phyloP scores from a whole-genome alignment of 2,797 vertebrate species.

The Spondyliosoma cantharus region DNA sequence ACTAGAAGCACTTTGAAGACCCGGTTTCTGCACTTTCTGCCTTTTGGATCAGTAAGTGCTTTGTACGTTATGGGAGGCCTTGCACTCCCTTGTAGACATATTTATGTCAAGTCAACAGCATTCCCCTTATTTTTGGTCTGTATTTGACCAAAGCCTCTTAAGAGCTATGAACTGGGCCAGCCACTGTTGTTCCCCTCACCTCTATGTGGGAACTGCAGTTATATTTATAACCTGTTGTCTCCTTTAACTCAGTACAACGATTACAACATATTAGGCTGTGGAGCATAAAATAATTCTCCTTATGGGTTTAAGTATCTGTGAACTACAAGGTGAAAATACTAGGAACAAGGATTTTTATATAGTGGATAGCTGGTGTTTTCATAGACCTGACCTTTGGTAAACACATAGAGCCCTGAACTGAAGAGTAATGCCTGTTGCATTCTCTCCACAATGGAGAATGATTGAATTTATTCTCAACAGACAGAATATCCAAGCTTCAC shows the following conservation, averaged over 20 bases:
- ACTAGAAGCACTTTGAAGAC: conserved; percentile 41
- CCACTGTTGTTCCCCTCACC: conserved; percentile 29
- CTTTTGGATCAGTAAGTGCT: conserved; percentile 45
- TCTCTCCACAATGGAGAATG: background rate
- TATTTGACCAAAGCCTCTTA: conserved; percentile 44
- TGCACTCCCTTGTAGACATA: conserved; percentile 41
- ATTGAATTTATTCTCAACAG: conserved; percentile 20
- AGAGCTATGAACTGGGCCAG: conserved; percentile 35
- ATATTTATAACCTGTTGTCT: conserved; percentile 27
- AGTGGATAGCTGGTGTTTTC: conserved; percentile 9
- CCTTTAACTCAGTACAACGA: conserved; percentile 26
- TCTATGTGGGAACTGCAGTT: conserved; percentile 29
- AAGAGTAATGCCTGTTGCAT: background rate
- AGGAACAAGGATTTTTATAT: conserved; percentile 5
- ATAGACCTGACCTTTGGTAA: background rate
- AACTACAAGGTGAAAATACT: conserved; percentile 16
- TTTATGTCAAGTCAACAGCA: conserved; percentile 52
- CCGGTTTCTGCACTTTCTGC: conserved; percentile 24
- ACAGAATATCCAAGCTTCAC: conserved; percentile 29
- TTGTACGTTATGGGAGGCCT: conserved; percentile 37
- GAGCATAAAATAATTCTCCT: background rate
- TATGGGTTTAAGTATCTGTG: conserved; percentile 24
- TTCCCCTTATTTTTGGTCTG: conserved; percentile 29
- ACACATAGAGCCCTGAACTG: background rate
- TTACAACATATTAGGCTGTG: conserved; percentile 14